Evolutionary conservation across 2,888 invertebrate genomes (phyloP).

Genomic region (Temnothorax unifasciatus): DNA sequence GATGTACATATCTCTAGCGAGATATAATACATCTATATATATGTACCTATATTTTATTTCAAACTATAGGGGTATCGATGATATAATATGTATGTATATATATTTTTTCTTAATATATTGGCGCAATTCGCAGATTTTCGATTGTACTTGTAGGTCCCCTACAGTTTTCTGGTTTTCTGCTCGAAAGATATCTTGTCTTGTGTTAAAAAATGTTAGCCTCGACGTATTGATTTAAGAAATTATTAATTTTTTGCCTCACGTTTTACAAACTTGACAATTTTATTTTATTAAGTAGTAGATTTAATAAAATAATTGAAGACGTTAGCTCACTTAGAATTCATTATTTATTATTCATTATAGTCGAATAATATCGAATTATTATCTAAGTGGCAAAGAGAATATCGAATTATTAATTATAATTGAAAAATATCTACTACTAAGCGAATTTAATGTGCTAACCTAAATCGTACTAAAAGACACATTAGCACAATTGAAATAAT

Average conservation of each 20-base stretch:
- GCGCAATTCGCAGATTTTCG: slow-evolving; percentile 20
- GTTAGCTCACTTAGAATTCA: not conserved
- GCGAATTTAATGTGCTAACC: not conserved
- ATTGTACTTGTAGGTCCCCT: not conserved
- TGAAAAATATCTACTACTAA: not conserved
- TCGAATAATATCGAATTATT: not conserved
- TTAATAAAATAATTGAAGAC: slow-evolving; percentile 1
- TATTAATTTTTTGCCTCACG: not conserved
- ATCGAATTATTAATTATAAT: not conserved
- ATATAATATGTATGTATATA: not conserved
- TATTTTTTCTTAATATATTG: slow-evolving; percentile 14
- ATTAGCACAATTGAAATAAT: not conserved
- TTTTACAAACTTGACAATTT: not conserved
- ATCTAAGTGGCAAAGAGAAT: too few species aligned
- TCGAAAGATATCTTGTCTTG: not conserved
- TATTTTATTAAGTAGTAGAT: not conserved
- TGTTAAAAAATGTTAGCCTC: not conserved
- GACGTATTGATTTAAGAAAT: not conserved
- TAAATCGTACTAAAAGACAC: not conserved
- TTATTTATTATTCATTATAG: not conserved
- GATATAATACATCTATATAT: slow-evolving; percentile 19
- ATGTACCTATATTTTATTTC: not conserved
- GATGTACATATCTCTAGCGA: not conserved
- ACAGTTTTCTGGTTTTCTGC: slow-evolving; percentile 30
- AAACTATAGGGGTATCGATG: not conserved